Base-by-base conservation (phyloP, 2,888 invertebrate genomes). In the Chironomus riparius region DNA sequence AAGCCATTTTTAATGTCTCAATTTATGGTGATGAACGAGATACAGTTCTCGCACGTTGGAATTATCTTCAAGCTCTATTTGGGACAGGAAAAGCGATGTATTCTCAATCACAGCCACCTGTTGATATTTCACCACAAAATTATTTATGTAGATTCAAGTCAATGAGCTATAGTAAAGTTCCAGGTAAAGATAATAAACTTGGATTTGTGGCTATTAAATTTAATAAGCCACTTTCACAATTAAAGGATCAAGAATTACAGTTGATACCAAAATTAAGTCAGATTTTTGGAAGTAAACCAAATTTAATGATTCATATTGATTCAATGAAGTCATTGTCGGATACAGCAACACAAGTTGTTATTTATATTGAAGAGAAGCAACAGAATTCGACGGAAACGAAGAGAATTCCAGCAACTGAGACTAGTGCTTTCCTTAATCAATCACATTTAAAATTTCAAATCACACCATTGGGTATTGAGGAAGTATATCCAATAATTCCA, bases 11-110 rank as follows among this genome's bases (percentile, higher is more conserved):
- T 79, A 91, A 91, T 81, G 92, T 91, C 78, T 90, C 90, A 72
- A 88, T 98, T 70, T 98, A 93, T 82, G 95, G 95, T 15, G 98
- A 99, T 83, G 98, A 99, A 82, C 87, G 98, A 48, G 98, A 99
- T 82, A 91, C 91, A 77, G 92, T 96, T 38, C 87, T 99, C 47
- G 95, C 95, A 2, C 93, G 94, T 81, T 97, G 97, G 92, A 99
- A 99, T 83, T 91, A 96, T 80, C 86, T 98, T 70, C 97, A 98
- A 84, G 93, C 94, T 0, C 88, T 65, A 22, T 47, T 74, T 28
- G 74, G 84, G 18, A 82, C 83, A 85, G 90, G 91, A 3, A 91
- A 92, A 83, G 90, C 91, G 0, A 95, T 91, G 82, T 95, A 93
- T 82, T 90, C 89, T 48, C 87, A 90, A 73, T 90, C 88, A 79